A percentile compares a stretch with the other conserved stretches of the same genome.
Conservation (phyloP, 2,797 vertebrate species). For the Platyrinchus mystaceus region DNA sequence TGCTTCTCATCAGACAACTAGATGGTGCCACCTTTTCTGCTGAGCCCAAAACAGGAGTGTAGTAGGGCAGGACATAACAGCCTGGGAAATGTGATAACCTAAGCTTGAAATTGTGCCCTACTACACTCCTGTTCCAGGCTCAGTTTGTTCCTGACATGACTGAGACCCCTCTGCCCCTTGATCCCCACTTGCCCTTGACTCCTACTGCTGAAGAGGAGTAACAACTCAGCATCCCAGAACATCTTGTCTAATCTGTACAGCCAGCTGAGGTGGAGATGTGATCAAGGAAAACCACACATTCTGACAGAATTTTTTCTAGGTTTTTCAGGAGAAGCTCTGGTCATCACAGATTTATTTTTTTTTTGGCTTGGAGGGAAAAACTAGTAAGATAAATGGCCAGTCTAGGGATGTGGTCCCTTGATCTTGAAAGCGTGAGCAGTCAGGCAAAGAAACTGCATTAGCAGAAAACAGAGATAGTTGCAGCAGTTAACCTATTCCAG, state of each 20-base stretch:
- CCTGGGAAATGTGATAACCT: background rate
- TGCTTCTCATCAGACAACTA: background rate
- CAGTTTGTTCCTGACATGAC: background rate
- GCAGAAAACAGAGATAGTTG: background rate
- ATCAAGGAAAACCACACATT: background rate
- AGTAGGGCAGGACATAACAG: background rate
- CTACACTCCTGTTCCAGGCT: too few relatives aligned
- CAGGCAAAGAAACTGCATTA: conserved; percentile 7
- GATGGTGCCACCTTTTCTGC: background rate
- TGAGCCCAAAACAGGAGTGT: background rate
- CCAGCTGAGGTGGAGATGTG: background rate
- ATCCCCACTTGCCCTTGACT: background rate
- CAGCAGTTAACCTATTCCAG: background rate
- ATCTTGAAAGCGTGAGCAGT: conserved; percentile 12
- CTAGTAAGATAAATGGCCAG: background rate
- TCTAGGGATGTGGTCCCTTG: background rate
- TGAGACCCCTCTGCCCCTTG: background rate
- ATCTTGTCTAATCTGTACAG: background rate
- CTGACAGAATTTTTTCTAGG: background rate
- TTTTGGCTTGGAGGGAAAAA: background rate
- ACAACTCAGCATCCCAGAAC: background rate
- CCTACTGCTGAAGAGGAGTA: background rate
- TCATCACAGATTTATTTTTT: background rate
- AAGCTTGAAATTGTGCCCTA: background rate
- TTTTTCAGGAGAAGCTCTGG: background rate